Percentiles rank a stretch among this genome's conserved stretches.
These are phyloP conservation scores for Aplysia californica DNA, from an alignment of 1,140 invertebrate species.

Conservation along the genomic window DNA sequence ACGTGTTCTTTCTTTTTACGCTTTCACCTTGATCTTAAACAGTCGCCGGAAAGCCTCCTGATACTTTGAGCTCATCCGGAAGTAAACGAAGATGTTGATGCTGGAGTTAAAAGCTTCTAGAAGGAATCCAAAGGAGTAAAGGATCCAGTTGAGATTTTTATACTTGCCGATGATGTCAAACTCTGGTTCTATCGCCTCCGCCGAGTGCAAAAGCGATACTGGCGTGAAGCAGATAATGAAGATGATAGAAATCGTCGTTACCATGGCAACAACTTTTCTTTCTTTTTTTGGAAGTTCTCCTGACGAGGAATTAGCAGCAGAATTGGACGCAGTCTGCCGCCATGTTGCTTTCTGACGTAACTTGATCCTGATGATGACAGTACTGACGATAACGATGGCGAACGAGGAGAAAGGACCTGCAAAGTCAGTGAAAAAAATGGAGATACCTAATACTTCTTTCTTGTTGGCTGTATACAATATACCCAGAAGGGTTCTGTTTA, in stretches of 20 bases:
- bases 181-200: not conserved
- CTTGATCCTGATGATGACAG: no score
- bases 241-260: not conserved
- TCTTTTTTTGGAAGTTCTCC: not conserved
- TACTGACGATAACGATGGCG: not conserved
- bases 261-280: not conserved
- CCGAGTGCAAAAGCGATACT: not conserved
- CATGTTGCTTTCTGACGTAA: not conserved
- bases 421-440: not conserved
- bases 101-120: conserved; percentile 18
- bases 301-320: no score
- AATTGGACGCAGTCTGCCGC: not conserved
- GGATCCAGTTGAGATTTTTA: not conserved
- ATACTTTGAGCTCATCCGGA: conserved; percentile 28
- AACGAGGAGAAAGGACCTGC: not conserved
- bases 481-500: not conserved
- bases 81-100: conserved; percentile 26
- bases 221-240: not conserved
- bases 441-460: not conserved
- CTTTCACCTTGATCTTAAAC: no score
- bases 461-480: not conserved
- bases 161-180: conserved; percentile 2
- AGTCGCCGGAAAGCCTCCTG: conserved; percentile 18
- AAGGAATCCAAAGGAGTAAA: not conserved
- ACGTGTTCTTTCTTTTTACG: conserved; percentile 4